Evolutionary conservation across 2,888 invertebrate species (phyloP).

Genomic region (Pandemis cinnamomeana): DNA sequence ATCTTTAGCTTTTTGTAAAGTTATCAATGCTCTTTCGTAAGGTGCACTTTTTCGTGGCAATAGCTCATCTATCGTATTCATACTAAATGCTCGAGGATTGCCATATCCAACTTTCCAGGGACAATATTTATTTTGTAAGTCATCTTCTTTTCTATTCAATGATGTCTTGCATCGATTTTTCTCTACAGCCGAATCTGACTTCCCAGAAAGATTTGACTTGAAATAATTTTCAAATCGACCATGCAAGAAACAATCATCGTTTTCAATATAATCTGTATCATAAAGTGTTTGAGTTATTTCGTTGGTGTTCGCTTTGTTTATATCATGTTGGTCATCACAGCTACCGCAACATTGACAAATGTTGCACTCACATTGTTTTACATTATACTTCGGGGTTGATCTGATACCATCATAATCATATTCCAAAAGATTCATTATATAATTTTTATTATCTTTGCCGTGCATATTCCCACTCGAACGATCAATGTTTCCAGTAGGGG

Average conservation of each 20-base stretch:
- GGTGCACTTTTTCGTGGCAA: background rate
- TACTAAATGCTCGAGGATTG: background rate
- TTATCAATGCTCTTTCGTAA: constrained; percentile 42
- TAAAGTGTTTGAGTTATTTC: constrained; percentile 30
- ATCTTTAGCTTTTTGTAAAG: constrained; percentile 55
- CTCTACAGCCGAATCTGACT: background rate
- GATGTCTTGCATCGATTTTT: background rate
- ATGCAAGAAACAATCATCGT: background rate
- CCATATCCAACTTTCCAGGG: background rate
- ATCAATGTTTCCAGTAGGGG: background rate
- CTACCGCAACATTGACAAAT: constrained; percentile 18
- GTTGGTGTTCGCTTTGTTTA: constrained; percentile 12
- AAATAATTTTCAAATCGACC: background rate
- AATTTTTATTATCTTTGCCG: background rate
- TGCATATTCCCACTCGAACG: background rate
- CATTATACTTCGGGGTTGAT: constrained; percentile 6
- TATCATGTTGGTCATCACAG: constrained; percentile 20
- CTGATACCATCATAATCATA: background rate
- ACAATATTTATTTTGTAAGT: background rate
- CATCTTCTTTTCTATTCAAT: background rate
- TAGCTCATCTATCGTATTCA: background rate
- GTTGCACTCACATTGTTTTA: constrained; percentile 23
- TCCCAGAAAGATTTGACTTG: background rate
- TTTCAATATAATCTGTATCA: background rate
- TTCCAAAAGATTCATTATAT: background rate